A percentile compares a stretch with the other conserved stretches of the same genome.
phyloP scores from a whole-genome alignment of 2,797 vertebrate genomes.

The Pyrocephalus nanus region DNA sequence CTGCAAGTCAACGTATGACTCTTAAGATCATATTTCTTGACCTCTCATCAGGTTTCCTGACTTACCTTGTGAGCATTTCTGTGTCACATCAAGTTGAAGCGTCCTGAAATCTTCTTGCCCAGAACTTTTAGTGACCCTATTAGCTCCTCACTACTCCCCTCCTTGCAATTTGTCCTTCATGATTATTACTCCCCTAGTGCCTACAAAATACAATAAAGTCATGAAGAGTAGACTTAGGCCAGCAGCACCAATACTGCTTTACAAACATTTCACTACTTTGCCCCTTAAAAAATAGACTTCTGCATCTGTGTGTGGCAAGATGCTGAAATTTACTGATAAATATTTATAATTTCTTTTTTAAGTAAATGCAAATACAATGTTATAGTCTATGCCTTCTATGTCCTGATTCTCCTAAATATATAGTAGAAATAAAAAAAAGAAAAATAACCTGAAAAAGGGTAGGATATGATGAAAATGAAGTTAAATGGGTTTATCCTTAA shows the following conservation, averaged over 20 bases:
- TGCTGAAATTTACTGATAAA: background rate
- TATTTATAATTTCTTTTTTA: background rate
- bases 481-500: background rate
- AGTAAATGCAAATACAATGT: background rate
- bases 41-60: background rate
- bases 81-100: background rate
- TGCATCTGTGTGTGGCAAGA: background rate
- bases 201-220: background rate
- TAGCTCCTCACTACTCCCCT: background rate
- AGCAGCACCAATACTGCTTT: background rate
- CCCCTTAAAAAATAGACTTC: background rate
- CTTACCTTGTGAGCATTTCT: background rate
- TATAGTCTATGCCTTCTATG: background rate
- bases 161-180: background rate
- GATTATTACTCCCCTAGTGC: background rate
- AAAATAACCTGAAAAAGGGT: background rate
- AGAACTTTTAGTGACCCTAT: background rate
- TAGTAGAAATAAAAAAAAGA: background rate
- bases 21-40: background rate
- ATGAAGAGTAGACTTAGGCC: background rate
- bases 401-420: background rate
- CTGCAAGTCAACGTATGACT: background rate
- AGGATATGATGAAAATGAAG: background rate
- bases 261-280: background rate
- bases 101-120: background rate